Percentiles rank a stretch among this genome's conserved stretches.
phyloP scores from a whole-genome alignment of 2,888 invertebrate species.

The Rhamphomyia laevipes region DNA sequence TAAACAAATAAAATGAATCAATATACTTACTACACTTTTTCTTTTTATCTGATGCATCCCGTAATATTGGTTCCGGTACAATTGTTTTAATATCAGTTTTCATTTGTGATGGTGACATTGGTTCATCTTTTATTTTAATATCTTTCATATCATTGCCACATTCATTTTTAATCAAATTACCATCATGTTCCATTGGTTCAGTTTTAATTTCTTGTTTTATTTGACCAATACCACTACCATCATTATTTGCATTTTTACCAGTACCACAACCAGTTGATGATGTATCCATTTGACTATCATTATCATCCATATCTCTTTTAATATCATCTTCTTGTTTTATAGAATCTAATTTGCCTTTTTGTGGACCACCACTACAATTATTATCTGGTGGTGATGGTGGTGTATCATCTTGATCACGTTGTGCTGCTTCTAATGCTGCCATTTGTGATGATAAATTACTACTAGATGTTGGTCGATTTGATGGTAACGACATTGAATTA shows the following conservation, averaged over 20 bases:
- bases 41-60: slow-evolving; percentile 48
- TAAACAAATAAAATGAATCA: too few species aligned
- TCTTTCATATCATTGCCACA: slow-evolving; percentile 40
- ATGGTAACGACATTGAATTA: slow-evolving; percentile 18
- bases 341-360: slow-evolving; percentile 51
- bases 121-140: slow-evolving; percentile 44
- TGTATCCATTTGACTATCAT: slow-evolving; percentile 36
- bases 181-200: slow-evolving; percentile 36
- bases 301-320: slow-evolving; percentile 54
- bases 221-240: slow-evolving; percentile 40
- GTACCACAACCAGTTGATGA: slow-evolving; percentile 34
- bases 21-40: slow-evolving; percentile 54
- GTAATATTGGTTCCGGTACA: slow-evolving; percentile 44
- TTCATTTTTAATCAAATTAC: slow-evolving; percentile 24
- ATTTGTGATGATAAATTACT: slow-evolving; percentile 54
- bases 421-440: slow-evolving; percentile 59
- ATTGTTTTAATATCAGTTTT: slow-evolving; percentile 51
- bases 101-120: slow-evolving; percentile 40
- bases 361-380: slow-evolving; percentile 31
- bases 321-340: slow-evolving; percentile 56
- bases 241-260: slow-evolving; percentile 50
- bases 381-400: slow-evolving; percentile 40
- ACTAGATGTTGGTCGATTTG: slow-evolving; percentile 33
- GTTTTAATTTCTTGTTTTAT: slow-evolving; percentile 37
- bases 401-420: slow-evolving; percentile 52